phyloP scores from a whole-genome alignment of 2,797 vertebrate species.

The Chanos chanos region DNA sequence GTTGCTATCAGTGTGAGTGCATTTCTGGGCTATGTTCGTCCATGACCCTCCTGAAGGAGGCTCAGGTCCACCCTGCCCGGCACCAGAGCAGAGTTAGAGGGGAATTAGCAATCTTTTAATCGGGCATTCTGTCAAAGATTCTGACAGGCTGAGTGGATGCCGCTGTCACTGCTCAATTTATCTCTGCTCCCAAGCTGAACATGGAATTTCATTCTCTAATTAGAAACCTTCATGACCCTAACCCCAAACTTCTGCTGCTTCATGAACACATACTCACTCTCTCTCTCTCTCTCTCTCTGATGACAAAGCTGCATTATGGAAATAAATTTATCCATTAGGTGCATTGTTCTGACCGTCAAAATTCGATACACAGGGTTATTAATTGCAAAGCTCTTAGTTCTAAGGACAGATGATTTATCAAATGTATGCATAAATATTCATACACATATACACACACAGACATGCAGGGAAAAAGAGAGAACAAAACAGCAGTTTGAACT shows the following conservation, averaged over 20 bases:
- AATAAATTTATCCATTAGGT: slow-evolving; percentile 83
- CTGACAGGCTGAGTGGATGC: slow-evolving; percentile 64
- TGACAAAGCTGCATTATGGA: slow-evolving; percentile 72
- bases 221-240: no score
- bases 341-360: no score
- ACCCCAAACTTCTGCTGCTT: slow-evolving; percentile 7
- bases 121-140: slow-evolving; percentile 56
- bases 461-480: slow-evolving; percentile 43
- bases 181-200: slow-evolving; percentile 59
- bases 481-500: background rate
- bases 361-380: no score
- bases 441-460: slow-evolving; percentile 41
- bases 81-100: slow-evolving; percentile 55
- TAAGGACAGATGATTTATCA: no score
- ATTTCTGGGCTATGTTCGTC: no score
- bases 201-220: slow-evolving; percentile 70
- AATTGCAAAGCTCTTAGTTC: no score
- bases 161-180: slow-evolving; percentile 62
- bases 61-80: slow-evolving; percentile 36
- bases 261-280: no score
- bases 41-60: no score
- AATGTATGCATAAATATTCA: no score
- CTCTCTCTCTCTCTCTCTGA: background rate
- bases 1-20: no score
- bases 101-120: slow-evolving; percentile 74